phyloP scores from a whole-genome alignment of 2,888 invertebrate genomes.

The Gastrophysa polygoni region DNA sequence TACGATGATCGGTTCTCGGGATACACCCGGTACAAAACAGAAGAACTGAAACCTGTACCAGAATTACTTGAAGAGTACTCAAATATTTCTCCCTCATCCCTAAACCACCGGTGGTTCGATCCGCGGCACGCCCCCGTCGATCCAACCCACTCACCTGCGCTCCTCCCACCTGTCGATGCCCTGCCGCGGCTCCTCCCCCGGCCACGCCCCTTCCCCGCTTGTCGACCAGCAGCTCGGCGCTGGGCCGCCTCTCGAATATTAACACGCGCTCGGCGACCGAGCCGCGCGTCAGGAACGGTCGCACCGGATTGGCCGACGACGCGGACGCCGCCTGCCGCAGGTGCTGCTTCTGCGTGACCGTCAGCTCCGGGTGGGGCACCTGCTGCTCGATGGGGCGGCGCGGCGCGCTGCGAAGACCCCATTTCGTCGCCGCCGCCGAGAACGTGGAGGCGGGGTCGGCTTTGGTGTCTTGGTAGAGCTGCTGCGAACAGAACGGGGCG shows the following conservation, averaged over 20 bases:
- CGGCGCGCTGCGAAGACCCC: constrained; percentile 54
- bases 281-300: constrained; percentile 85
- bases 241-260: constrained; percentile 89
- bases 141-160: constrained; percentile 54
- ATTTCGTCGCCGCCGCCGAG: constrained; percentile 47
- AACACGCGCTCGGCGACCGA: constrained; percentile 90
- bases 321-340: constrained; percentile 52
- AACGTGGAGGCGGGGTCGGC: constrained; percentile 6
- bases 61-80: too few species aligned
- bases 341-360: constrained; percentile 66
- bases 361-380: constrained; percentile 72
- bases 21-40: too few species aligned
- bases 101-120: too few species aligned
- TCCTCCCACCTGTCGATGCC: not conserved
- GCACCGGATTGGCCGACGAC: constrained; percentile 67
- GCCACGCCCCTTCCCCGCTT: constrained; percentile 61
- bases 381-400: constrained; percentile 59
- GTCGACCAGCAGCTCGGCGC: constrained; percentile 75
- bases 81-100: too few species aligned
- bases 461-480: not conserved
- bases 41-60: too few species aligned
- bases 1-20: too few species aligned
- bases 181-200: not conserved
- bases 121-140: too few species aligned
- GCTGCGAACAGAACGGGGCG: too few species aligned